phyloP scores from a whole-genome alignment of 2,113 vertebrate genomes.

The Lates calcarifer region DNA sequence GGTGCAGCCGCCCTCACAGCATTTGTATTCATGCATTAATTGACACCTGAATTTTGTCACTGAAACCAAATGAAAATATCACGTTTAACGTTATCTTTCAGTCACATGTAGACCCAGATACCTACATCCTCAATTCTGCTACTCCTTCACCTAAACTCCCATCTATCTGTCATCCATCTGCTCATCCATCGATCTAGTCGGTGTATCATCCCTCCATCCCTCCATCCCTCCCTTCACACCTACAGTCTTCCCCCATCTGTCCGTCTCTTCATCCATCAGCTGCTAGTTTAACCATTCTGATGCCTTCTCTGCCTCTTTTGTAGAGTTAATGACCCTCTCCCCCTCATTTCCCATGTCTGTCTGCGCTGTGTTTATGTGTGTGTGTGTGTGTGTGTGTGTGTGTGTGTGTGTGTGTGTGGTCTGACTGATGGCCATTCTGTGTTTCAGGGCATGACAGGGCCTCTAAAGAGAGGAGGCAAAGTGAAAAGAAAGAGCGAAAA shows the following conservation, averaged over 20 bases:
- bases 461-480: constrained; percentile 72
- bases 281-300: constrained; percentile 37
- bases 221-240: background rate
- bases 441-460: constrained; percentile 64
- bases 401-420: constrained; percentile 69
- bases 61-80: background rate
- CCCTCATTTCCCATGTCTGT: constrained; percentile 68
- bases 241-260: constrained; percentile 18
- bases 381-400: constrained; percentile 66
- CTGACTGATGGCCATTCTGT: constrained; percentile 67
- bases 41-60: background rate
- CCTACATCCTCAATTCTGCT: background rate
- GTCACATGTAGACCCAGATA: background rate
- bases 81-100: background rate
- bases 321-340: constrained; percentile 64
- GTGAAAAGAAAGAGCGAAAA: constrained; percentile 58
- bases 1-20: background rate
- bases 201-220: background rate
- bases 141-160: background rate
- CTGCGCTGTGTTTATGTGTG: constrained; percentile 16
- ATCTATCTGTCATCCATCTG: constrained; percentile 10
- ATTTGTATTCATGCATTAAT: too few species aligned
- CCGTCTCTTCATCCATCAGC: constrained; percentile 46
- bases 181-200: background rate
- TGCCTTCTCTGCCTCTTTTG: constrained; percentile 60